Base-by-base conservation (phyloP, 2,888 invertebrate genomes). In the Scrobipalpa atriplicella region DNA sequence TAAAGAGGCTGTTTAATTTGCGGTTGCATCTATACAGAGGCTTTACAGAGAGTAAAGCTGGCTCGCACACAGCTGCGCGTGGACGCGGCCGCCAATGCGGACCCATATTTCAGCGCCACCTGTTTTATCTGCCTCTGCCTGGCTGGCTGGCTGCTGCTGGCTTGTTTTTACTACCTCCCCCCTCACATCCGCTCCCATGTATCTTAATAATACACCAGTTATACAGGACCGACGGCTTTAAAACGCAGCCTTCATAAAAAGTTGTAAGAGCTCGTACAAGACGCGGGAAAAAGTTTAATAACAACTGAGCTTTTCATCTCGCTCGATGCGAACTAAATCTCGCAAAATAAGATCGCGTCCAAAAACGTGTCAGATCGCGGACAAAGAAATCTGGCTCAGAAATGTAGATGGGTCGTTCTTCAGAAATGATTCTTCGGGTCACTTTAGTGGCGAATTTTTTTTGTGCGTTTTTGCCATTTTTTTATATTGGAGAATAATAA, bases 111-210 rank as follows among this genome's bases (percentile, higher is more conserved):
- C 83, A 87, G 74, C 76, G 78, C 76, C 89, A 88, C 89, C 87
- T 90, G 88, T 84, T 89, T 88, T 88, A 89, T 89, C 86, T 85
- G 78, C 75, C 72, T 75, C 78, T 82, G 85, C 85, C 86, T 87
- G 84, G 83, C 82, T 29, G 84, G 83, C 82, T 29, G 29, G 29
- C 29, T 5, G 29, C 29, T 81, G 81, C 79, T 75, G 75, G 77
- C 79, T 38, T 11, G 58, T 58, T 58, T 58, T 58, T 58, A 56
- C 56, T 56, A 79, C 83, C 82, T 6, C 18, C 36, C 51, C 16
- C 39, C 16, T 6, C 9, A 11, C 47, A 82, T 82, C 52, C 51
- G 38, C 41, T 64, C 62, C 19, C 41, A 52, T 41, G 64, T 56
- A 64, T 64, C 52, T 52, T 41, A 64, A 56, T 63, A 56, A 41